Evolutionary conservation across 1,140 invertebrate species (phyloP), one percentile per base, ranked within the genome.

Genomic region (Cydia pomonella): DNA sequence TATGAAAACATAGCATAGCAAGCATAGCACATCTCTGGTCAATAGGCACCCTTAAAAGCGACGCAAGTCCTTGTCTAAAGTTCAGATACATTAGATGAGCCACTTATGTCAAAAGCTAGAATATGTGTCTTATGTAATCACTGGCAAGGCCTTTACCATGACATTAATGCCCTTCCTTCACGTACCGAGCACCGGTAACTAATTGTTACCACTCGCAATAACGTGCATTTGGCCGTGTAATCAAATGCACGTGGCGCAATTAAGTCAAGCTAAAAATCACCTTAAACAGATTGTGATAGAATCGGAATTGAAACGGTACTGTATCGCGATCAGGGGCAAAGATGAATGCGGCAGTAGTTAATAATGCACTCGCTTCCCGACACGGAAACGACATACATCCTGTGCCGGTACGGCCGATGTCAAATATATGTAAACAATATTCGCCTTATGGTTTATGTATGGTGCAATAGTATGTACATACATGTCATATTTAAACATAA

Each of bases 371-470:
- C 16, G 50, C 50, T 53, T 53, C 50, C 50, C 50, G n/a, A 53
- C 50, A 53, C 50, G 50, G 50, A 53, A 53, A 53, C n/a, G 50
- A 53, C 50, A 53, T 18, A 53, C 50, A 18, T 53, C 50, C 50
- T 53, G 50, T 18, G 50, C 50, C 50, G n/a, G 50, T 53, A 21
- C 6, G 50, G 16, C 3, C 50, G 50, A 18, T 16, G 44, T 6
- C 44, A 47, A n/a, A 13, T 16, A 16, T 47, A 13, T 16, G 44
- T 47, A 47, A n/a, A n/a, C 50, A n/a, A 7, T 16, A 9, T 53
- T 7, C 16, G n/a, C 16, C 16, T 18, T 53, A 18, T n/a, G n/a
- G n/a, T n/a, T 18, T 53, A 21, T 47, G 44, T 44, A 13, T 44
- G 12, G 41, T 44, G 13, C 13, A 44, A 13, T 16, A 16, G 44